These are phyloP conservation scores for Balaenoptera acutorostrata DNA, from an alignment of 2,113 vertebrate genomes.

Conservation along the genomic window DNA sequence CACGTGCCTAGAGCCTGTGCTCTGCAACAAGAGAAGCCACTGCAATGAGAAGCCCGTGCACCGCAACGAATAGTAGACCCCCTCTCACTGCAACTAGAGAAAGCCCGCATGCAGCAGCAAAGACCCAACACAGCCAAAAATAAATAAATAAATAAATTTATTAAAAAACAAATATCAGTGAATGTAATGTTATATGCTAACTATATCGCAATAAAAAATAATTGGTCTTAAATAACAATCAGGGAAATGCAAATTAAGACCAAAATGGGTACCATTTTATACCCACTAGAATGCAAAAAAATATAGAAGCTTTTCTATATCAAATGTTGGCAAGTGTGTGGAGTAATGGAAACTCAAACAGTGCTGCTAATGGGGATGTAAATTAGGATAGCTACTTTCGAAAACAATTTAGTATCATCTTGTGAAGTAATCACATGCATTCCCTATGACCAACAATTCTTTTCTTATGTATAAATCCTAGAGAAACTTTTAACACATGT, in stretches of 20 bases:
- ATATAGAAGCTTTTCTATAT: neutral
- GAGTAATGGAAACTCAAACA: neutral
- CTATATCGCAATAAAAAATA: neutral
- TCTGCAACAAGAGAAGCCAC: too few relatives aligned
- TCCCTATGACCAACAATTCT: neutral
- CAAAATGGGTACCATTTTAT: neutral
- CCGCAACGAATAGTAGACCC: too few relatives aligned
- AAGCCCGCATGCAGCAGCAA: too few relatives aligned
- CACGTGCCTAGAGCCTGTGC: too few relatives aligned
- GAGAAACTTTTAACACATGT: neutral
- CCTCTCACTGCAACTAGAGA: too few relatives aligned
- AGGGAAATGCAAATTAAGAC: neutral
- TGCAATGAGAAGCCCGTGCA: too few relatives aligned
- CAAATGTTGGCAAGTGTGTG: neutral
- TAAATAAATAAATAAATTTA: too few relatives aligned
- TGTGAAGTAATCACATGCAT: neutral
- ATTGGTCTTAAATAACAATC: neutral
- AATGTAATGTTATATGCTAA: neutral
- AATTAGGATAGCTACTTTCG: neutral
- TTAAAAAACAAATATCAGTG: neutral
- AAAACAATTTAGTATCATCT: neutral
- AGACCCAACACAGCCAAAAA: too few relatives aligned
- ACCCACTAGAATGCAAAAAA: neutral
- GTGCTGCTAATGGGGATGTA: neutral
- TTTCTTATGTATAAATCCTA: neutral